These are phyloP conservation scores for Pyrrhosoma nymphula DNA, from an alignment of 2,888 invertebrate genomes.

Conservation along the genomic window DNA sequence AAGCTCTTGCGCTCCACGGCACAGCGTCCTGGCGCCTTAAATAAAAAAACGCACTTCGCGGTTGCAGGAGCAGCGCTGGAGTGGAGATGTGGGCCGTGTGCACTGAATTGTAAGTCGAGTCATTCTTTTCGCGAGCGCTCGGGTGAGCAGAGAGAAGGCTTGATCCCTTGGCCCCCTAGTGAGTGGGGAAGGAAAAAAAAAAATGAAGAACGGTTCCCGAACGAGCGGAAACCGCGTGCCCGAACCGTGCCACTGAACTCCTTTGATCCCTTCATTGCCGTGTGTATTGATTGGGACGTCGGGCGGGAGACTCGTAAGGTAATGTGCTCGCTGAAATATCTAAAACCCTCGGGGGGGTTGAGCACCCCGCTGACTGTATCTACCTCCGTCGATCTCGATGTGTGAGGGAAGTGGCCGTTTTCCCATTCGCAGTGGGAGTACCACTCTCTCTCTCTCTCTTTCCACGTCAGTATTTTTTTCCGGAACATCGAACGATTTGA, in stretches of 20 bases:
- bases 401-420: neutral
- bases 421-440: neutral
- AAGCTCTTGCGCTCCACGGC: neutral
- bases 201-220: neutral
- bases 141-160: neutral
- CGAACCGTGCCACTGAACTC: neutral
- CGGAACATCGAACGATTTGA: too few relatives aligned
- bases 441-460: too few relatives aligned
- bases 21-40: neutral
- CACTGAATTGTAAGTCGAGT: conserved; percentile 9
- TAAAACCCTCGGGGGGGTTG: neutral
- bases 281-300: neutral
- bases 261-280: neutral
- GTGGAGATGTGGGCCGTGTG: neutral
- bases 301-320: neutral
- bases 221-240: conserved; percentile 12
- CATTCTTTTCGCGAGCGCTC: neutral
- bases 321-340: neutral
- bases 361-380: too few relatives aligned
- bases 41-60: neutral
- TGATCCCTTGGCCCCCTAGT: neutral
- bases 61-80: neutral
- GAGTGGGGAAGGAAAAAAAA: neutral
- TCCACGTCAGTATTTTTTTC: too few relatives aligned
- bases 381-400: neutral